phyloP scores from a whole-genome alignment of 2,113 vertebrate genomes.

The Macrotus californicus region DNA sequence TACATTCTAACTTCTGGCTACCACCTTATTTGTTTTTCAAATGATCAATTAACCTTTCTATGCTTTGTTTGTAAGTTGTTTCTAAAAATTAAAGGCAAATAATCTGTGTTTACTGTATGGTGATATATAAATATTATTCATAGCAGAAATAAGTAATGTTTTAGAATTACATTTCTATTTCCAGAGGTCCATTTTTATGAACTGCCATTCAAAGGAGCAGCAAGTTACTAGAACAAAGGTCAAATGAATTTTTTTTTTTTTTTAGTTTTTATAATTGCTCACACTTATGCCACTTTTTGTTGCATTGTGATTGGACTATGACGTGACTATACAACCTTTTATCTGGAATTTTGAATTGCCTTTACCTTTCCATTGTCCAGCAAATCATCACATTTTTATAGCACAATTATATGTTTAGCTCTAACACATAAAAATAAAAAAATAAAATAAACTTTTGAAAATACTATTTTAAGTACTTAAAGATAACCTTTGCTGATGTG shows the following conservation, averaged over 20 bases:
- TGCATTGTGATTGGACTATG: background rate
- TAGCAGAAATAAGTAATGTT: background rate
- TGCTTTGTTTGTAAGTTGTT: background rate
- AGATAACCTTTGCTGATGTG: background rate
- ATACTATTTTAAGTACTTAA: background rate
- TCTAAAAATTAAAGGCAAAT: constrained; percentile 36
- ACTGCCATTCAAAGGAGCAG: background rate
- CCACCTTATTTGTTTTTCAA: background rate
- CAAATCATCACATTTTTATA: background rate
- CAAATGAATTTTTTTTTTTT: background rate
- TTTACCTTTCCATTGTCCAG: background rate
- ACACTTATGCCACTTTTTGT: background rate
- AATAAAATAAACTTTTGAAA: background rate
- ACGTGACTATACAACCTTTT: background rate
- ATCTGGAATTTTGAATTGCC: background rate
- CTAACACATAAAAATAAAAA: background rate
- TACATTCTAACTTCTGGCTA: background rate
- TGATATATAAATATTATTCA: background rate
- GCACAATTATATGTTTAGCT: background rate
- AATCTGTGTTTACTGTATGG: background rate
- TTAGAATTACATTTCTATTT: background rate
- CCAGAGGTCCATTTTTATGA: background rate
- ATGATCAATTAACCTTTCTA: background rate
- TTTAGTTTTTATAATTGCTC: constrained; percentile 12
- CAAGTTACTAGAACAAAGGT: background rate